Evolutionary conservation across 2,888 invertebrate genomes (phyloP), one percentile per base, ranked within the genome.

Genomic region (Halocaridina rubra): DNA sequence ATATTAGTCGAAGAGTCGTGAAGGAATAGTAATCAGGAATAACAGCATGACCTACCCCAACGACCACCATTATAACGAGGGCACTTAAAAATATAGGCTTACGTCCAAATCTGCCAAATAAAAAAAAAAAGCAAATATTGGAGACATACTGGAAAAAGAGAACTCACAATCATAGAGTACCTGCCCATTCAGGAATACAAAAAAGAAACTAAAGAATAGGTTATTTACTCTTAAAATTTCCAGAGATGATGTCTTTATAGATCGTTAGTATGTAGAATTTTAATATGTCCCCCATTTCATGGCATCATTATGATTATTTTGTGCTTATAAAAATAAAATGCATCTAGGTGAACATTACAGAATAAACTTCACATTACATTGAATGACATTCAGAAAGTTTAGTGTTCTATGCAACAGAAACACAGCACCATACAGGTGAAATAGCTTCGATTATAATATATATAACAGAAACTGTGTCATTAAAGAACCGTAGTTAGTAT

Each of bases 31-130:
- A 94, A 89, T 95, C 94, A 0, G 94, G 94, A 22, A 81, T 72
- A 27, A 61, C 53, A 0, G 95, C 92, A n/a, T 86, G 86, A 81
- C 93, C 89, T 61, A 94, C 90, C 57, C 95, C 95, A 89, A 94
- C 93, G 33, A 94, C 90, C 33, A 95, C 93, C 91, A 95, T 94
- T 76, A 94, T 92, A 10, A 94, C 93, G 88, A 95, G 91, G 77
- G 95, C 94, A 85, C 93, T 91, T 90, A 95, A 94, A 91, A 95
- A 95, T 89, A 94, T 94, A 75, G 94, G 93, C 90, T 94, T 93
- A 80, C 95, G 92, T 75, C 95, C 95, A 91, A 92, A 94, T 90
- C 94, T 93, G 78, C 0, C n/a, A 19, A 1, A 33, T 8, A 19
- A 16, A 72, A 24, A 30, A 10, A 5, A 27, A 33, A 16, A 22